A percentile compares a stretch with the other conserved stretches of the same genome.
phyloP scores from a whole-genome alignment of 2,888 invertebrate species.

The Conchocele bisecta region DNA sequence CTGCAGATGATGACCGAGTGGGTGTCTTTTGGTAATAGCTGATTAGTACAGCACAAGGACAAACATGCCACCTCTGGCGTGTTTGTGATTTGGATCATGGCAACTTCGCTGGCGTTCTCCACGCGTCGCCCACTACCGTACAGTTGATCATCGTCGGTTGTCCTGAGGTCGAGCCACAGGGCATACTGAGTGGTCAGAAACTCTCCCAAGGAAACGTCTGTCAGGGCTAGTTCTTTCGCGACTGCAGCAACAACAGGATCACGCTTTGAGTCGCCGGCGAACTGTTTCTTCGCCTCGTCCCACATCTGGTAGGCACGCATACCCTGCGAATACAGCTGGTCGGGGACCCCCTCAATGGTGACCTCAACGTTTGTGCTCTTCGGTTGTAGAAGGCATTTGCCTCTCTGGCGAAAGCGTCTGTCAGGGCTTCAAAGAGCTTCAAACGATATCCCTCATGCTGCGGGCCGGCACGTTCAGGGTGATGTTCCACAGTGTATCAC shows the following conservation, averaged over 20 bases:
- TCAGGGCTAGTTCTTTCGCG: constrained; percentile 26
- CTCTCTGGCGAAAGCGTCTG: too few species aligned
- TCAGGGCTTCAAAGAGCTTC: too few species aligned
- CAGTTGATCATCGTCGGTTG: constrained; percentile 43
- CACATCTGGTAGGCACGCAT: constrained; percentile 54
- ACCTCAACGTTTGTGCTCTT: constrained; percentile 51
- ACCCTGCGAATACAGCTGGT: constrained; percentile 56
- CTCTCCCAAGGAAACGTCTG: constrained; percentile 23
- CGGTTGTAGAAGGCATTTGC: too few species aligned
- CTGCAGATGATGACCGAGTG: too few species aligned
- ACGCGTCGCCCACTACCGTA: constrained; percentile 46
- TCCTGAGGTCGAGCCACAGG: constrained; percentile 43
- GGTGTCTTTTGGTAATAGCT: too few species aligned
- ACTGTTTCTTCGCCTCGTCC: constrained; percentile 52
- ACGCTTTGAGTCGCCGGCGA: constrained; percentile 24
- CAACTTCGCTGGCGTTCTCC: constrained; percentile 46
- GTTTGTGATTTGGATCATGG: constrained; percentile 52
- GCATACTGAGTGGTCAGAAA: constrained; percentile 32
- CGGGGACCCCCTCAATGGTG: constrained; percentile 54
- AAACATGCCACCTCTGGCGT: constrained; percentile 20
- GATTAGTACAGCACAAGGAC: too few species aligned
- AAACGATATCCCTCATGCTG: too few species aligned
- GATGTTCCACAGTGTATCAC: too few species aligned
- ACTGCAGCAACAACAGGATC: constrained; percentile 13
- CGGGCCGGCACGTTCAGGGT: too few species aligned